Percentiles rank a stretch among this genome's conserved stretches.
Evolutionary conservation across 2,888 invertebrate species (phyloP).

Genomic region (Andrena bicolor): DNA sequence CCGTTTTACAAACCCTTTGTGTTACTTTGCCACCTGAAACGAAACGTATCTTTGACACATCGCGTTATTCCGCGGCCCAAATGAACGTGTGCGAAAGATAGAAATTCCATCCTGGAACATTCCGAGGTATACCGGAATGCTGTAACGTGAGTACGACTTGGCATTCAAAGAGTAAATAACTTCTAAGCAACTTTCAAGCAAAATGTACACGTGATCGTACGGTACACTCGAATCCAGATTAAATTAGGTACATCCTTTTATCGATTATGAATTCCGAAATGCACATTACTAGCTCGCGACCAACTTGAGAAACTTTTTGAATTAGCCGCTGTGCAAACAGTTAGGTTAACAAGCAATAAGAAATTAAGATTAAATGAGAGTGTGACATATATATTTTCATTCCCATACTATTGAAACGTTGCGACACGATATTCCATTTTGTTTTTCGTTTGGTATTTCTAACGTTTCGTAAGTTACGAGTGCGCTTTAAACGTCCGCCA

Average conservation of each 20-base stretch:
- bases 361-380: too few relatives aligned
- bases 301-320: background rate
- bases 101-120: background rate
- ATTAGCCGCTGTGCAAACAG: background rate
- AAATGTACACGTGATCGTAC: background rate
- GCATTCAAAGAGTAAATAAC: slow-evolving; percentile 26
- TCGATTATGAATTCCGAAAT: background rate
- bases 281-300: too few relatives aligned
- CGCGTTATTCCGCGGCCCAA: background rate
- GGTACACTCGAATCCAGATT: background rate
- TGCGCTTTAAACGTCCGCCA: background rate
- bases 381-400: too few relatives aligned
- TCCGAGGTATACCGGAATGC: background rate
- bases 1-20: slow-evolving; percentile 15
- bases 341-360: slow-evolving; percentile 12
- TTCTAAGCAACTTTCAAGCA: background rate
- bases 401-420: too few relatives aligned
- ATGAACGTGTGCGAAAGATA: background rate
- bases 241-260: background rate
- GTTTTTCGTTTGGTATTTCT: background rate
- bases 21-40: background rate
- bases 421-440: background rate
- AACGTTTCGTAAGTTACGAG: background rate
- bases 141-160: slow-evolving; percentile 39
- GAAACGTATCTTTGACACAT: background rate